Base-by-base conservation (phyloP, 2,888 invertebrate genomes). In the Stenurella melanura region DNA sequence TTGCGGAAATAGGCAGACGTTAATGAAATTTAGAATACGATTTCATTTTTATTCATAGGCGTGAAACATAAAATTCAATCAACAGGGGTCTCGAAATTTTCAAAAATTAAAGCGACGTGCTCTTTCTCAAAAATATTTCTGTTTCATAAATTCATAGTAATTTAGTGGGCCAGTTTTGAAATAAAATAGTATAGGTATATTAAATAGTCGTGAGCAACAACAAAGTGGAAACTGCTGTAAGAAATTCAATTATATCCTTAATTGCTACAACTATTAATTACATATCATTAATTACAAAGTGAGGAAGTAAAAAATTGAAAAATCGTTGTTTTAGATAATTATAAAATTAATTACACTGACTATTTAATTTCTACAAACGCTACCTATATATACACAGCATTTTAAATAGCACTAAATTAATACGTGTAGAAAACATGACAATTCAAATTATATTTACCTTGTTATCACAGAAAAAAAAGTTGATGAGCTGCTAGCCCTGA, bases 381-480 rank as follows among this genome's bases (percentile, higher is more conserved):
- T 42, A 42, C 12, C 10, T 50, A n/a, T n/a, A n/a, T n/a, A n/a
- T n/a, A n/a, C n/a, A 50, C 12, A n/a, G n/a, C 50, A 50, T n/a
- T n/a, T n/a, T n/a, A 11, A 60, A 60, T 10, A n/a, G 21, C 30
- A 30, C 9, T 61, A 61, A n/a, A 17, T 61, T 61, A n/a, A 21
- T 30, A 61, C 3, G 15, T 19, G 30, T n/a, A 30, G 26, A 61
- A n/a, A 30, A 21, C 7, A n/a, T 19, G 17, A 34, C n/a, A 30
- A 30, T 15, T n/a, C 12, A 34, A 17, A 11, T 30, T 30, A 18
- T 69, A 70, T 60, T 70, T 70, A 70, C 70, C 70, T 70, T 70
- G 18, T 34, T 70, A 70, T 70, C 70, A 70, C 70, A 70, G 70
- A 70, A 70, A 70, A 21, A 50, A 26, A 60, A 21, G 26, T 50